phyloP scores from a whole-genome alignment of 2,113 vertebrate genomes.

The Dascyllus trimaculatus region DNA sequence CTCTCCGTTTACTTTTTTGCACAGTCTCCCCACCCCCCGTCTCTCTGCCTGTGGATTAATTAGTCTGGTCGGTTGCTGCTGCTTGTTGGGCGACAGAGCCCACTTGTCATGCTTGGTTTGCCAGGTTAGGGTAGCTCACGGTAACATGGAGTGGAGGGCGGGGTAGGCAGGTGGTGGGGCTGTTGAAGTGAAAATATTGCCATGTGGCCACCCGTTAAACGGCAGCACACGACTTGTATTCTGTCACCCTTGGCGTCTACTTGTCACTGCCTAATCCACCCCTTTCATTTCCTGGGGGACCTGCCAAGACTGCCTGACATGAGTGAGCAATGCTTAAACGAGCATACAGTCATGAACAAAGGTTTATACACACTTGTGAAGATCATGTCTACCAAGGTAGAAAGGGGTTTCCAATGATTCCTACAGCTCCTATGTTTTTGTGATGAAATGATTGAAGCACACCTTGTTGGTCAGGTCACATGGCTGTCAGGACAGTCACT shows the following conservation, averaged over 20 bases:
- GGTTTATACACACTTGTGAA: no score
- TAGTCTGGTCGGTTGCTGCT: slow-evolving; percentile 30
- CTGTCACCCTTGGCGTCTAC: slow-evolving; percentile 56
- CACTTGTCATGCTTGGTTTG: slow-evolving; percentile 50
- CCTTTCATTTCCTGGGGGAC: slow-evolving; percentile 40
- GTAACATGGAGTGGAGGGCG: slow-evolving; percentile 20
- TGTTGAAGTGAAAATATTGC: slow-evolving; percentile 19
- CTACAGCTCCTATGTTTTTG: no score
- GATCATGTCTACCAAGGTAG: slow-evolving; percentile 7
- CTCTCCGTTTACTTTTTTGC: not conserved
- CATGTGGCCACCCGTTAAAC: slow-evolving; percentile 48
- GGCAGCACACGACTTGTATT: slow-evolving; percentile 43
- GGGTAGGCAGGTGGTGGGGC: not conserved
- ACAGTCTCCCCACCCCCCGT: no score
- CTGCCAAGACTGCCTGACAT: not conserved
- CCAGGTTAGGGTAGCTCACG: slow-evolving; percentile 39
- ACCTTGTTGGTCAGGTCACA: no score
- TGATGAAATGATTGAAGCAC: no score
- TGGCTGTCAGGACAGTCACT: no score
- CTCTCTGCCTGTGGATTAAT: slow-evolving; percentile 47
- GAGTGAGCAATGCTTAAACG: slow-evolving; percentile 46
- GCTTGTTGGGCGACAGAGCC: slow-evolving; percentile 41
- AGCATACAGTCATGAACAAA: not conserved
- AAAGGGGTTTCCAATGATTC: not conserved
- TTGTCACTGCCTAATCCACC: slow-evolving; percentile 53